Evolutionary conservation across 2,888 invertebrate species (phyloP).

Genomic region (Cryptophagus acutangulus): DNA sequence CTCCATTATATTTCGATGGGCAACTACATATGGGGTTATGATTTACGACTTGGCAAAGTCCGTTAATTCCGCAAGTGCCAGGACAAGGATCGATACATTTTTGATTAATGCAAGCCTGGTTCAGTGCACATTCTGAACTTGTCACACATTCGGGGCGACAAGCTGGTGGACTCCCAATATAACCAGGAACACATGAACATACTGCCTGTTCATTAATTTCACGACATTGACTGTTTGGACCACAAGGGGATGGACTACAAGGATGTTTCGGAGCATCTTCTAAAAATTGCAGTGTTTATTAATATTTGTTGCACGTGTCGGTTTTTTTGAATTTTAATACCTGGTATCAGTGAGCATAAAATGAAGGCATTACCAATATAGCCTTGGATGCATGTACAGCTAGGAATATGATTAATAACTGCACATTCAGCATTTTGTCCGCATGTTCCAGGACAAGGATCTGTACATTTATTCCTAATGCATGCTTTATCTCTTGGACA

Average conservation of each 20-base stretch:
- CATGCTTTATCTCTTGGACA: slow-evolving; percentile 66
- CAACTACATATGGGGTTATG: slow-evolving; percentile 59
- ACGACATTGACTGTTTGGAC: slow-evolving; percentile 47
- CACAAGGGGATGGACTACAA: slow-evolving; percentile 68
- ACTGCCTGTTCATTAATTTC: slow-evolving; percentile 59
- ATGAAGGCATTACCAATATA: slow-evolving; percentile 70
- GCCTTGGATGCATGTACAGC: slow-evolving; percentile 66
- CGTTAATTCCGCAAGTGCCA: slow-evolving; percentile 53
- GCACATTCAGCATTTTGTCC: slow-evolving; percentile 69
- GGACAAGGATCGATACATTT: slow-evolving; percentile 56
- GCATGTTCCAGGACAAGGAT: slow-evolving; percentile 71
- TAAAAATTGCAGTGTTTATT: slow-evolving; percentile 2
- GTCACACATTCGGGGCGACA: slow-evolving; percentile 51
- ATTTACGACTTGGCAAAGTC: slow-evolving; percentile 53
- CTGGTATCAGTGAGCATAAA: slow-evolving; percentile 55
- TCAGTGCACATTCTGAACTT: slow-evolving; percentile 50
- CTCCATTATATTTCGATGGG: slow-evolving; percentile 50
- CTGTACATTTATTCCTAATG: slow-evolving; percentile 62
- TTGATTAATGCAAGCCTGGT: slow-evolving; percentile 50
- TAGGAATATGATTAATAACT: slow-evolving; percentile 71
- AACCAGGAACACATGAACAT: slow-evolving; percentile 50
- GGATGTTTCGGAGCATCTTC: slow-evolving; percentile 48
- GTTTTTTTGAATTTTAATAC: slow-evolving; percentile 37
- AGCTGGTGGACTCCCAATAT: slow-evolving; percentile 53
- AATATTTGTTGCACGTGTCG: neutral